Evolutionary conservation across 2,888 invertebrate genomes (phyloP).

Genomic region (Chalcosyrphus nemorum): DNA sequence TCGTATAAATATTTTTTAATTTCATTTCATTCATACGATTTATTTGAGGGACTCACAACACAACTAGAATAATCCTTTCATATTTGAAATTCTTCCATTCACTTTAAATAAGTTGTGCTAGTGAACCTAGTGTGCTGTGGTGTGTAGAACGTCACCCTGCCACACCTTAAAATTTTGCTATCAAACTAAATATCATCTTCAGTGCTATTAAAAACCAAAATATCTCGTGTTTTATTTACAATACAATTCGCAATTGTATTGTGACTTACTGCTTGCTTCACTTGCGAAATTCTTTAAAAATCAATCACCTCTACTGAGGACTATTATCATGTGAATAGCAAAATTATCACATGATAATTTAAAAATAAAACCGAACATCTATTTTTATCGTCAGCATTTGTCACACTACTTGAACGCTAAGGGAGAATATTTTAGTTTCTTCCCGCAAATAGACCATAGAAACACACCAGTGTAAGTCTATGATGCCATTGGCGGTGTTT

Average conservation of each 20-base stretch:
- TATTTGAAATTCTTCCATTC: neutral
- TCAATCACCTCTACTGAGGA: slow-evolving; percentile 72
- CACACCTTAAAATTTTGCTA: slow-evolving; percentile 49
- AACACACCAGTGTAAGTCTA: slow-evolving; percentile 3
- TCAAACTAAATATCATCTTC: slow-evolving; percentile 6
- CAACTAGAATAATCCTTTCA: neutral
- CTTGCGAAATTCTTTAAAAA: slow-evolving; percentile 70
- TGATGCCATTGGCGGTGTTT: slow-evolving; percentile 44
- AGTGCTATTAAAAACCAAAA: neutral
- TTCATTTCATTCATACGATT: neutral
- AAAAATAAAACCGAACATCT: slow-evolving; percentile 62
- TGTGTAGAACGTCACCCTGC: slow-evolving; percentile 17
- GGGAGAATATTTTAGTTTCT: slow-evolving; percentile 28
- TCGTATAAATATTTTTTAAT: neutral
- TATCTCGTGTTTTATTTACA: neutral
- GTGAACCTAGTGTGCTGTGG: neutral
- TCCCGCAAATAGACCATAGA: slow-evolving; percentile 30
- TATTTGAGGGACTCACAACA: neutral
- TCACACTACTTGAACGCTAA: slow-evolving; percentile 55
- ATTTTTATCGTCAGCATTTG: slow-evolving; percentile 63
- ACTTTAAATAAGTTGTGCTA: neutral
- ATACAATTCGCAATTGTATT: slow-evolving; percentile 22
- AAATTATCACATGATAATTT: slow-evolving; percentile 72
- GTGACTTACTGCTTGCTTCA: slow-evolving; percentile 6
- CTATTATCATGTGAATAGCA: slow-evolving; percentile 72